phyloP scores from a whole-genome alignment of 2,888 invertebrate genomes.

The Platynereis dumerilii region DNA sequence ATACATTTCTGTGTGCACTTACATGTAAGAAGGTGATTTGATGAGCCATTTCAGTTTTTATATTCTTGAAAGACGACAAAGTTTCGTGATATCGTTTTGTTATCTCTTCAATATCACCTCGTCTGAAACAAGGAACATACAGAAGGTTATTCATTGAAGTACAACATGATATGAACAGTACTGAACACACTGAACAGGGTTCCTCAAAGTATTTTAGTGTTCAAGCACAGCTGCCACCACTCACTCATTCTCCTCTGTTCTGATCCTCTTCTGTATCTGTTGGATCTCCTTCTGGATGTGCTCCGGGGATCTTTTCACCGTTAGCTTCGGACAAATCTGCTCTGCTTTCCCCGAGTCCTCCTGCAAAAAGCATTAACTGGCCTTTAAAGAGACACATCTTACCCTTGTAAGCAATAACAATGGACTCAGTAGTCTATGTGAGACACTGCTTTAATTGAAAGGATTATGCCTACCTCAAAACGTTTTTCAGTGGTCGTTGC shows the following conservation, averaged over 20 bases:
- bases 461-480: slow-evolving; percentile 42
- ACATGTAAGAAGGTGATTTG: slow-evolving; percentile 45
- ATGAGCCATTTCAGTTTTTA: slow-evolving; percentile 42
- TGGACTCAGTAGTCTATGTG: too few species aligned
- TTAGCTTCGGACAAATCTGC: slow-evolving; percentile 49
- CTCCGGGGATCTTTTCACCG: slow-evolving; percentile 46
- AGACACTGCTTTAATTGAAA: too few species aligned
- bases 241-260: slow-evolving; percentile 54
- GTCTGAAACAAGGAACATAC: slow-evolving; percentile 39
- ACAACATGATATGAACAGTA: slow-evolving; percentile 5
- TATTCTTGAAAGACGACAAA: slow-evolving; percentile 44
- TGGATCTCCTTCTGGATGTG: slow-evolving; percentile 57
- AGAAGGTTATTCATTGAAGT: neutral
- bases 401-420: too few species aligned
- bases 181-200: too few species aligned
- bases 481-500: slow-evolving; percentile 39
- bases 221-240: too few species aligned
- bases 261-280: slow-evolving; percentile 51
- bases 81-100: slow-evolving; percentile 51
- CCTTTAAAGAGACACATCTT: too few species aligned
- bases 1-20: slow-evolving; percentile 8
- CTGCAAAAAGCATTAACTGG: slow-evolving; percentile 35
- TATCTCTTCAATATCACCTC: slow-evolving; percentile 56
- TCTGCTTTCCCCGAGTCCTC: slow-evolving; percentile 46
- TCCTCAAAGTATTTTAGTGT: too few species aligned